Conservation (phyloP, 2,888 invertebrate genomes). For the Meganola albula region DNA sequence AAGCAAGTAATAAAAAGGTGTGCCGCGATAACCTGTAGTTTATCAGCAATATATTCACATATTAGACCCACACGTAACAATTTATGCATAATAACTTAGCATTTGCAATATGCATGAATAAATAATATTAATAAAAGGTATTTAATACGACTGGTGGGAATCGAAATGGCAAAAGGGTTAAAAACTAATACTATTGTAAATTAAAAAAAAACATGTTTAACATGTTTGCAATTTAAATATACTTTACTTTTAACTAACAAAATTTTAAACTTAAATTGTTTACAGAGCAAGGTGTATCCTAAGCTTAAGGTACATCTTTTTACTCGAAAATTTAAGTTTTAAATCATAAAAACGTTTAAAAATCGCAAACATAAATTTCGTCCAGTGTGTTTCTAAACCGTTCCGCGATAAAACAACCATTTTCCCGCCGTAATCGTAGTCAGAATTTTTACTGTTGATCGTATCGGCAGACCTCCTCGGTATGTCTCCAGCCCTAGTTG, state of each 20-base stretch:
- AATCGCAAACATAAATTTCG: too few relatives aligned
- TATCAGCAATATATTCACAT: neutral
- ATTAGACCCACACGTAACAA: neutral
- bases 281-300: too few relatives aligned
- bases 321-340: too few relatives aligned
- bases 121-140: neutral
- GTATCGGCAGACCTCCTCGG: constrained; percentile 31
- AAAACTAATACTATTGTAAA: constrained; percentile 8
- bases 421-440: constrained; percentile 56
- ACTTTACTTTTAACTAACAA: too few relatives aligned
- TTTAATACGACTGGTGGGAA: neutral
- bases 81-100: too few relatives aligned
- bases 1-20: too few relatives aligned
- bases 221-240: too few relatives aligned
- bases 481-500: constrained; percentile 26
- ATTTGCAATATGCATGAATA: neutral
- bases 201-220: too few relatives aligned
- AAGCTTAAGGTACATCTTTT: too few relatives aligned
- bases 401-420: constrained; percentile 63
- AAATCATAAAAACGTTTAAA: too few relatives aligned
- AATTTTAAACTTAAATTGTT: too few relatives aligned
- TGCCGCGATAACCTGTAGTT: neutral
- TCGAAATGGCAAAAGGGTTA: constrained; percentile 6
- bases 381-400: constrained; percentile 30
- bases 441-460: constrained; percentile 58